Conservation (phyloP, 1,140 invertebrate species). For the Bicyclus anynana region DNA sequence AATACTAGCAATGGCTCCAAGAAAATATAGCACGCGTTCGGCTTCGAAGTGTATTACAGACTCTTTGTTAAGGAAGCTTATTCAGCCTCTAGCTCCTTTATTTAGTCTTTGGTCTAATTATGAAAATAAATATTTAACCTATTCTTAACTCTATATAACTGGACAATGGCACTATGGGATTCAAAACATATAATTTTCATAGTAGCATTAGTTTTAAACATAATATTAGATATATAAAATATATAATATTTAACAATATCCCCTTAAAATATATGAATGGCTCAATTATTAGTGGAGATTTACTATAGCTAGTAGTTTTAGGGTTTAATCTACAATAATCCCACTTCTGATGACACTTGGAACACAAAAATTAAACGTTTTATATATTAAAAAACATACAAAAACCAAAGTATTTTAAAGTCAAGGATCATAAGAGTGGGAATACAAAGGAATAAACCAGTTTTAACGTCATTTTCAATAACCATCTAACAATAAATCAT, state of each 20-base stretch:
- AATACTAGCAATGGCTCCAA: too few species aligned
- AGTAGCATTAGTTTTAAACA: conserved; percentile 43
- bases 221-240: conserved; percentile 34
- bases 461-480: too few species aligned
- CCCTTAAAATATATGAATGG: conserved; percentile 9
- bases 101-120: neutral
- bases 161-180: conserved; percentile 56
- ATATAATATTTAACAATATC: conserved; percentile 27
- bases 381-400: too few species aligned
- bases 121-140: conserved; percentile 5
- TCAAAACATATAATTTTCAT: conserved; percentile 62
- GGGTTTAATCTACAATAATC: too few species aligned
- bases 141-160: neutral
- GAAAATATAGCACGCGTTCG: neutral
- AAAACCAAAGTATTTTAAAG: too few species aligned
- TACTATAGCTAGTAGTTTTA: conserved; percentile 8
- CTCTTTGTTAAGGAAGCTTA: neutral
- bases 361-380: too few species aligned
- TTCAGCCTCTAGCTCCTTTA: neutral
- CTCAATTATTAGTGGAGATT: conserved; percentile 21
- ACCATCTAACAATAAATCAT: too few species aligned
- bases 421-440: too few species aligned
- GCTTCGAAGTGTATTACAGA: too few species aligned
- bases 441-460: too few species aligned
- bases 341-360: too few species aligned